Base-by-base conservation (phyloP, 2,888 invertebrate species). In the Zelleria hepariella region DNA sequence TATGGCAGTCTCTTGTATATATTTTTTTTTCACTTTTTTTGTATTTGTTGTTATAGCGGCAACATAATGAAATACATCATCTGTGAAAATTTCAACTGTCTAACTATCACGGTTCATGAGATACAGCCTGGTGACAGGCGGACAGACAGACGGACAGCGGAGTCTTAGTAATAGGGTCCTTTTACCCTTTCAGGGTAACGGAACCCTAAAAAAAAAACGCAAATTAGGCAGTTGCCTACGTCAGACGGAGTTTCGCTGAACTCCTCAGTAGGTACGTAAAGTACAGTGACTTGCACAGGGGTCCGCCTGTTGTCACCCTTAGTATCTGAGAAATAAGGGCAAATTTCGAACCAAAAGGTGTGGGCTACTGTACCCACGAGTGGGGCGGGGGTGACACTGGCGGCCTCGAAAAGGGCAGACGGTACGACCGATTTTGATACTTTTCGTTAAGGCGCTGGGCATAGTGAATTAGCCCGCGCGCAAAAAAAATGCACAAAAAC, bases 251-350 rank as follows among this genome's bases (percentile, higher is more conserved):
- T 15, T 73, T 68, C 66, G 63, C 66, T 62, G 59, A 63, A 62
- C 67, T 73, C 74, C 68, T 71, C 71, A n/a, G n/a, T n/a, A 69
- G 71, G 78, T 74, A 76, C 73, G 75, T 72, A 62, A 63, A 71
- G 73, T 64, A 42, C 32, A 15, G 32, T 42, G 15, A 1, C n/a
- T n/a, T n/a, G 32, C 32, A 1, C 8, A 42, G 32, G 15, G 15
- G 10, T 15, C 15, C 32, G 2, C 2, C 10, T 2, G 32, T 15
- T 42, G 32, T 10, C 10, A 15, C 32, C 4, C 32, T 42, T 42
- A 42, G 10, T 2, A 15, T 1, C 2, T 15, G 15, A 10, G 10
- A 10, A 10, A 42, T 42, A 42, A 15, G 4, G 32, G 10, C 32
- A 15, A 42, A 4, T 7, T 42, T 42, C 10, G 32, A 15, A 5